A percentile compares a stretch with the other conserved stretches of the same genome.
Evolutionary conservation across 2,113 vertebrate genomes (phyloP).

Genomic region (Nycticryphes semicollaris): DNA sequence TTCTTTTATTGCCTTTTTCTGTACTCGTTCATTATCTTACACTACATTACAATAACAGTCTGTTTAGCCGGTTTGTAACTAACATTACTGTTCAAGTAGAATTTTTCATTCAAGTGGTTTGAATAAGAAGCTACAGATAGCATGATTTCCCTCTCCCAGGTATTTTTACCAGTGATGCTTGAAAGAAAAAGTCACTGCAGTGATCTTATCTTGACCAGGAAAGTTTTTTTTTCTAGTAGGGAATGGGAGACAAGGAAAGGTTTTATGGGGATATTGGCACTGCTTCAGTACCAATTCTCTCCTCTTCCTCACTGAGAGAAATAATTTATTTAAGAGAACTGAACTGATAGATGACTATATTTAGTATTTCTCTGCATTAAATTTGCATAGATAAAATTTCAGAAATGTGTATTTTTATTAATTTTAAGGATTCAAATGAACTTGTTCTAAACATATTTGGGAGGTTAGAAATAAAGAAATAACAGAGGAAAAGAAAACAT

Average conservation of each 20-base stretch:
- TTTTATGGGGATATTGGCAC: neutral
- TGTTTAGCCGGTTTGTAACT: neutral
- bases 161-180: neutral
- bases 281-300: neutral
- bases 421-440: neutral
- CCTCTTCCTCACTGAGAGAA: neutral
- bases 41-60: neutral
- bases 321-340: neutral
- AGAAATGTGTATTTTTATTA: accelerated
- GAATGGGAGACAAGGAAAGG: neutral
- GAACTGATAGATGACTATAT: neutral
- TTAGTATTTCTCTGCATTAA: neutral
- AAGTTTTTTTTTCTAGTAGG: neutral
- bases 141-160: neutral
- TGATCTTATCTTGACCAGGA: neutral
- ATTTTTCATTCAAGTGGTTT: neutral
- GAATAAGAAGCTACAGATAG: neutral
- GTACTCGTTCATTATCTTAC: neutral
- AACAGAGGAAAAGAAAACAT: neutral
- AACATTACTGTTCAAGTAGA: neutral
- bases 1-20: neutral
- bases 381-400: neutral
- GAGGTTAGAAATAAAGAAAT: neutral
- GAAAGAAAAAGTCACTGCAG: neutral
- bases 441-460: neutral